phyloP scores from a whole-genome alignment of 1,140 invertebrate genomes.

The Sesamia nonagrioides region DNA sequence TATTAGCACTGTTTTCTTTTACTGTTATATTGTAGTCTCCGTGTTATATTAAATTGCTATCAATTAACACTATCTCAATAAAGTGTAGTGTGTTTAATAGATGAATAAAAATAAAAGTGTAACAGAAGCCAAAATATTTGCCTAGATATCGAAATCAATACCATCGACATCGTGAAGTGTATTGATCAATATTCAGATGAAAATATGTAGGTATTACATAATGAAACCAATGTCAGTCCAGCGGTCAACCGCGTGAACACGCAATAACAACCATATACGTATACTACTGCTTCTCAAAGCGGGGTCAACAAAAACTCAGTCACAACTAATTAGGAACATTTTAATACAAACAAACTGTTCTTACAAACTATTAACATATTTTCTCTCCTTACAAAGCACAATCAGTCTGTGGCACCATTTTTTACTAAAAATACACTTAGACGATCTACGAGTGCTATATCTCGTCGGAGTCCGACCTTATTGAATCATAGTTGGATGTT shows the following conservation, averaged over 20 bases:
- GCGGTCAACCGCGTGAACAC: constrained; percentile 26
- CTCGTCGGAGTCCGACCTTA: constrained; percentile 88
- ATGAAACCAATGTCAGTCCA: constrained; percentile 43
- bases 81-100: background rate
- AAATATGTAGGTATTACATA: constrained; percentile 15
- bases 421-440: constrained; percentile 66
- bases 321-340: constrained; percentile 83
- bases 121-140: constrained; percentile 5
- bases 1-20: no score
- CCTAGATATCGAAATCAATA: constrained; percentile 36
- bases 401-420: constrained; percentile 81
- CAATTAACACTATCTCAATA: background rate
- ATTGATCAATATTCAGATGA: constrained; percentile 18
- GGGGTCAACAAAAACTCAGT: constrained; percentile 53
- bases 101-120: background rate
- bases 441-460: constrained; percentile 79
- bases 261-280: constrained; percentile 50
- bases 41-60: no score
- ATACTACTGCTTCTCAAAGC: constrained; percentile 50
- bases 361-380: constrained; percentile 75
- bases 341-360: constrained; percentile 77
- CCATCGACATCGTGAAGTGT: no score
- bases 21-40: no score
- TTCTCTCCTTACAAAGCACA: constrained; percentile 73
- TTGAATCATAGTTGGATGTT: constrained; percentile 94